Conservation (phyloP, 2,113 vertebrate species). For the Pyrgilauda ruficollis region DNA sequence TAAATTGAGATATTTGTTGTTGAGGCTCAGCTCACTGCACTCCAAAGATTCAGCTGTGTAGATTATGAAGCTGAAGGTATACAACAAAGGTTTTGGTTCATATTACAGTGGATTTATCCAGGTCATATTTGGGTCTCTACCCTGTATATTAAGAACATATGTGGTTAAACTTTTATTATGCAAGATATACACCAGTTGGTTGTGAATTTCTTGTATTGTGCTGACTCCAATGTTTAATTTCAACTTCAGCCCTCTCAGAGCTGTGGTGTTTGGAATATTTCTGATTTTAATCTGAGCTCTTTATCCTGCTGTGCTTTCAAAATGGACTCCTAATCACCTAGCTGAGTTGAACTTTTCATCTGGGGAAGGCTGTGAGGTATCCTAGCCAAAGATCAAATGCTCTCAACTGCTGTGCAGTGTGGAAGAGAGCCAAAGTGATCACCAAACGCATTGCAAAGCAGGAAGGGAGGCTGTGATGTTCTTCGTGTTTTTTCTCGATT, state of each 20-base stretch:
- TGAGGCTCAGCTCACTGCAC: background rate
- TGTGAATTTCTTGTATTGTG: conserved; percentile 58
- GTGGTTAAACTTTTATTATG: conserved; percentile 66
- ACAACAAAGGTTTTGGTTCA: background rate
- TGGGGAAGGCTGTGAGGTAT: conserved; percentile 19
- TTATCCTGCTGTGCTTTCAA: conserved; percentile 60
- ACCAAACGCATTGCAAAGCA: background rate
- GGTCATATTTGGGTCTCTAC: conserved; percentile 55
- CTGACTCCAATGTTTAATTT: conserved; percentile 62
- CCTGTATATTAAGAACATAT: conserved; percentile 62
- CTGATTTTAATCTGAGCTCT: conserved; percentile 61
- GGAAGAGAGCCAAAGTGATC: background rate
- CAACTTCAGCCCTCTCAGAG: conserved; percentile 10
- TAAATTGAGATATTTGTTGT: background rate
- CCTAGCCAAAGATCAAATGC: conserved; percentile 48
- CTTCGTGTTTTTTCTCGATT: background rate
- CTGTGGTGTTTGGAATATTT: conserved; percentile 48
- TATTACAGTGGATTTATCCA: conserved; percentile 29
- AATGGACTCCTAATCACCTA: conserved; percentile 36
- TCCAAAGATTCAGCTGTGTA: background rate
- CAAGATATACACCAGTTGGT: conserved; percentile 43
- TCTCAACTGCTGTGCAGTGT: conserved; percentile 36
- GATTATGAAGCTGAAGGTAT: background rate
- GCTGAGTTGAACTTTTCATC: conserved; percentile 40
- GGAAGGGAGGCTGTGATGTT: background rate